These are phyloP conservation scores for Lycaena phlaeas DNA, from an alignment of 2,888 invertebrate species.

Conservation along the genomic window DNA sequence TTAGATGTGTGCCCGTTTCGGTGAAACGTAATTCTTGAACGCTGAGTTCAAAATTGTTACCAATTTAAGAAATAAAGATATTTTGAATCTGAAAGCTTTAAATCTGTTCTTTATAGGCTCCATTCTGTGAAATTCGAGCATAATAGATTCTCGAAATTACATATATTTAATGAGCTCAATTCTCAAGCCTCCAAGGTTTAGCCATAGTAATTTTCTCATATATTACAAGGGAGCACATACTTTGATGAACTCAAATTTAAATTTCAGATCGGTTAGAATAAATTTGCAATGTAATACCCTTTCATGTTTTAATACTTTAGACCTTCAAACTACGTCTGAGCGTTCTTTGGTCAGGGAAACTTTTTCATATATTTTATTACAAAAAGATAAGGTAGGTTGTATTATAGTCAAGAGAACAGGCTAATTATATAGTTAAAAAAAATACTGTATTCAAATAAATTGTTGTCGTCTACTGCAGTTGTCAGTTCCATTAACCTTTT, in stretches of 20 bases:
- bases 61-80: too few relatives aligned
- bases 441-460: too few relatives aligned
- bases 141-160: neutral
- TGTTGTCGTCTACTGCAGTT: too few relatives aligned
- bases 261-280: slow-evolving; percentile 60
- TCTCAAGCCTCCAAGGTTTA: neutral
- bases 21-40: too few relatives aligned
- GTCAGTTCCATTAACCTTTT: too few relatives aligned
- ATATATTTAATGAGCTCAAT: slow-evolving; percentile 5
- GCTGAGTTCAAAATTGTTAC: too few relatives aligned
- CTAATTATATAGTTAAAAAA: too few relatives aligned
- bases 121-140: neutral
- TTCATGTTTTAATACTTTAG: slow-evolving; percentile 31
- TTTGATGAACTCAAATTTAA: slow-evolving; percentile 63
- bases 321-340: slow-evolving; percentile 2
- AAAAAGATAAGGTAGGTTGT: too few relatives aligned
- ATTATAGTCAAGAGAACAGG: too few relatives aligned
- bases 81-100: too few relatives aligned
- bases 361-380: slow-evolving; percentile 2
- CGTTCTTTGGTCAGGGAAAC: neutral
- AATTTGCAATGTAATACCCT: slow-evolving; percentile 55
- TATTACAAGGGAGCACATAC: slow-evolving; percentile 21
- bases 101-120: too few relatives aligned
- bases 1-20: too few relatives aligned
- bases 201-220: slow-evolving; percentile 5